A percentile compares a stretch with the other conserved stretches of the same genome.
phyloP scores from a whole-genome alignment of 2,797 vertebrate species.

The Jordanella pulchra region DNA sequence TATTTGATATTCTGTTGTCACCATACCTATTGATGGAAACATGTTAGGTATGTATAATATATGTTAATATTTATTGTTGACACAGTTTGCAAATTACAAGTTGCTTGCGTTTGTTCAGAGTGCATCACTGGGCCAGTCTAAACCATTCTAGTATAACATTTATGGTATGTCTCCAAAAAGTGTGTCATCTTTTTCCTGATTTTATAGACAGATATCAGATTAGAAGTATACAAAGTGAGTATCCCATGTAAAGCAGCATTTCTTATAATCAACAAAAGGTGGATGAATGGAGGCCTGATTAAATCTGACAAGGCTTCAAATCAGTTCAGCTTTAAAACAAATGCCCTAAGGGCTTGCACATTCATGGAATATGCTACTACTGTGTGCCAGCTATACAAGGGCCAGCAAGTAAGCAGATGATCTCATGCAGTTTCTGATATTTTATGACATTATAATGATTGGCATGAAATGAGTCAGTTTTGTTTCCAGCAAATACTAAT shows the following conservation, averaged over 20 bases:
- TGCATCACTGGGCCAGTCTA: slow-evolving; percentile 26
- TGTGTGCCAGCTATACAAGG: slow-evolving; percentile 43
- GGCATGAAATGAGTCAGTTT: slow-evolving; percentile 2
- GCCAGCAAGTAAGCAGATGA: slow-evolving; percentile 51
- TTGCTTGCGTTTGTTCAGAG: slow-evolving; percentile 1
- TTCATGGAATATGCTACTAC: slow-evolving; percentile 42
- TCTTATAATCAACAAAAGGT: slow-evolving; percentile 65
- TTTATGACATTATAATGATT: slow-evolving; percentile 7
- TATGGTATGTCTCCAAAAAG: slow-evolving; percentile 46
- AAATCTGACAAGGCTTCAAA: slow-evolving; percentile 77
- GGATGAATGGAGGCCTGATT: slow-evolving; percentile 66
- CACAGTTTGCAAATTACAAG: not conserved
- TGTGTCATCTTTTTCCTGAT: slow-evolving; percentile 44
- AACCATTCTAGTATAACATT: slow-evolving; percentile 27
- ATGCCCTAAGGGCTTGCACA: slow-evolving; percentile 52
- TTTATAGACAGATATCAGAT: slow-evolving; percentile 56
- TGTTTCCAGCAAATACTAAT: slow-evolving; percentile 8
- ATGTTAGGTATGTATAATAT: not conserved
- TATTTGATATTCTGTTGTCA: not conserved
- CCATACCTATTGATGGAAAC: not conserved
- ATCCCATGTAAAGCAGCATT: slow-evolving; percentile 60
- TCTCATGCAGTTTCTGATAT: slow-evolving; percentile 20
- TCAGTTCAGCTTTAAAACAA: slow-evolving; percentile 64
- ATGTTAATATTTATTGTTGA: slow-evolving; percentile 5
- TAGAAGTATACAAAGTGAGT: slow-evolving; percentile 43